Evolutionary conservation across 2,797 vertebrate species (phyloP), one percentile per base, ranked within the genome.

Genomic region (Xenentodon cancila): DNA sequence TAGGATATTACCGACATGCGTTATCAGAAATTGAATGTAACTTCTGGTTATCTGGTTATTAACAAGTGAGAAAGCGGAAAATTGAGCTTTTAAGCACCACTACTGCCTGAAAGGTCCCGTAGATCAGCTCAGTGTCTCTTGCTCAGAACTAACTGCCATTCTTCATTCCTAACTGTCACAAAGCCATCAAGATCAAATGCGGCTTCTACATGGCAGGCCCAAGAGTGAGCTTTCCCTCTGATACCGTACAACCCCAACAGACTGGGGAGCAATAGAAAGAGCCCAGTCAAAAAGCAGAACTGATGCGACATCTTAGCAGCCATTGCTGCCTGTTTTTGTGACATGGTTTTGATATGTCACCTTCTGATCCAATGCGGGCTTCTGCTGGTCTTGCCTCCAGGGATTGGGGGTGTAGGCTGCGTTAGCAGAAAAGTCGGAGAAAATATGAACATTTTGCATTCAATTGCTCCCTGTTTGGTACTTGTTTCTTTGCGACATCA

Each of bases 311-410:
- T 88, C 89, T 89, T 86, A 78, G 83, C 88, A 90, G 71, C 88
- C 89, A 87, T 89, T 91, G 88, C 84, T 86, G 89, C 81, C 79
- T 88, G 25, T 75, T 84, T 88, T 90, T 92, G 92, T 91, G 93
- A 93, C 95, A 94, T 90, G 90, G 94, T 94, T 96, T 96, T 96
- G 94, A 96, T 95, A 96, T 95, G 94, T 94, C 94, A 94, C 94
- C 94, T 95, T 95, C 92, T 96, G 95, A 97, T 96, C 94, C 95
- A 94, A 94, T 91, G 94, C 94, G 85, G 93, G 94, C 93, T 94
- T 94, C 92, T 92, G 93, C 95, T 93, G 94, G 94, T 94, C 94
- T 89, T 88, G 94, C 95, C 95, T 94, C 80, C 84, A 91, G 88
- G 94, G 95, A 93, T 95, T 91, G 93, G 92, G 93, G 89, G 85